A percentile compares a stretch with the other conserved stretches of the same genome.
phyloP scores from a whole-genome alignment of 2,797 vertebrate species.

The Phataginus tricuspis region DNA sequence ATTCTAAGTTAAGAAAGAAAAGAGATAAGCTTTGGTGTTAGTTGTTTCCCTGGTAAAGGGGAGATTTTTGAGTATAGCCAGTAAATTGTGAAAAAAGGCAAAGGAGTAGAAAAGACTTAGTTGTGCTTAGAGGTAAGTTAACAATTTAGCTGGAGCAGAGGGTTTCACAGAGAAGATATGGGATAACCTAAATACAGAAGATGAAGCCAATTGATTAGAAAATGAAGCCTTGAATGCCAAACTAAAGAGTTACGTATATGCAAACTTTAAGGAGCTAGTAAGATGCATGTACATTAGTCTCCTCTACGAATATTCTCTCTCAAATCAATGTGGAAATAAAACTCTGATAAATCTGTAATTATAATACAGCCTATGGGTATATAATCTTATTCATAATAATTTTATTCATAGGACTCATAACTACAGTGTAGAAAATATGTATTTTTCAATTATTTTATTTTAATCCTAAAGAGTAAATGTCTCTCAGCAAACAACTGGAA shows the following conservation, averaged over 20 bases:
- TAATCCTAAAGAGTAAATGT: neutral
- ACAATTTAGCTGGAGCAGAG: neutral
- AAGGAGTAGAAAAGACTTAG: neutral
- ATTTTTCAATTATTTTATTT: neutral
- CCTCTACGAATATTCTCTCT: neutral
- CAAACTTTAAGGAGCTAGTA: neutral
- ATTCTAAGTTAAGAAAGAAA: neutral
- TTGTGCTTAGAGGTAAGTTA: neutral
- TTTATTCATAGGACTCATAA: neutral
- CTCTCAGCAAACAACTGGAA: neutral
- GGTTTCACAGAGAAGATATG: fast-evolving
- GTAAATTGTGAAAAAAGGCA: neutral
- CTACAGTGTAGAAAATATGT: neutral
- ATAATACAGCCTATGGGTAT: neutral
- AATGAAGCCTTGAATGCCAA: neutral
- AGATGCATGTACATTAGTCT: neutral
- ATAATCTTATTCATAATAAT: neutral
- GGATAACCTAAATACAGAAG: neutral
- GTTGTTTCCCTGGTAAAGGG: neutral
- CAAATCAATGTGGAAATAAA: neutral
- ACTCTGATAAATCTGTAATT: neutral
- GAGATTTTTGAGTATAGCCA: neutral
- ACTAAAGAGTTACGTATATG: neutral
- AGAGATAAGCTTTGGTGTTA: neutral
- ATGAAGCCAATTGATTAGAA: neutral